Evolutionary conservation across 2,797 vertebrate species (phyloP).

Genomic region (Heterohyrax brucei): DNA sequence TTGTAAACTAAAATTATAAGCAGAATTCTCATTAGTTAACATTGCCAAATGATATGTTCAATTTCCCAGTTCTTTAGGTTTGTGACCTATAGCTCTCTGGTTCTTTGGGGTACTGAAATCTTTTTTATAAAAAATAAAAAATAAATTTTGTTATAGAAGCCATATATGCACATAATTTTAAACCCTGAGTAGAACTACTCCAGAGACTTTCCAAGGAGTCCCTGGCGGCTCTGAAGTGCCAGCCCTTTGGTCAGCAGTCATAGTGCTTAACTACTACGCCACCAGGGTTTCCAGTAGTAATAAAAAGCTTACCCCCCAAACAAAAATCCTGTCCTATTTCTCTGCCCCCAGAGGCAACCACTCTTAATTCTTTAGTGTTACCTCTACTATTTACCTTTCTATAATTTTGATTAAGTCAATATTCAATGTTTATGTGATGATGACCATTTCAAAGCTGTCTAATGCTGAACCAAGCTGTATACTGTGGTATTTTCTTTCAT

Average conservation of each 20-base stretch:
- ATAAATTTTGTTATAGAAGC: slow-evolving; percentile 62
- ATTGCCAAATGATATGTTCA: slow-evolving; percentile 1
- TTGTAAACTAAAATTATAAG: slow-evolving; percentile 56
- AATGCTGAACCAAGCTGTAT: slow-evolving; percentile 5
- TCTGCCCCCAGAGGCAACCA: slow-evolving; percentile 28
- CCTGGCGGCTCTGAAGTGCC: too few relatives aligned
- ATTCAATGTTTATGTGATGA: slow-evolving; percentile 37
- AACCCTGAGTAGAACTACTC: neutral
- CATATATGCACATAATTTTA: slow-evolving; percentile 39
- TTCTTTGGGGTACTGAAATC: neutral
- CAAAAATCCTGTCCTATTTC: neutral
- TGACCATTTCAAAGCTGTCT: slow-evolving; percentile 51
- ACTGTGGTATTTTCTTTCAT: slow-evolving; percentile 32
- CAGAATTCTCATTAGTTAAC: slow-evolving; percentile 50
- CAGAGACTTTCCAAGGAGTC: too few relatives aligned
- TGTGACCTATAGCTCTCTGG: neutral
- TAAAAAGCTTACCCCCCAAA: slow-evolving; percentile 35
- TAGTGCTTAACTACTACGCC: too few relatives aligned
- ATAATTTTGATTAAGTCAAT: slow-evolving; percentile 53
- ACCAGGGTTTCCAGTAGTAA: neutral
- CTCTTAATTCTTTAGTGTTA: slow-evolving; percentile 52
- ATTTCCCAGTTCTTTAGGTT: neutral
- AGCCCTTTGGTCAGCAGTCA: too few relatives aligned
- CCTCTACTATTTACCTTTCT: slow-evolving; percentile 17
- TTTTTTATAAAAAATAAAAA: neutral